These are phyloP conservation scores for Potamarius usumacintae DNA, from an alignment of 2,113 vertebrate genomes.

Conservation along the genomic window DNA sequence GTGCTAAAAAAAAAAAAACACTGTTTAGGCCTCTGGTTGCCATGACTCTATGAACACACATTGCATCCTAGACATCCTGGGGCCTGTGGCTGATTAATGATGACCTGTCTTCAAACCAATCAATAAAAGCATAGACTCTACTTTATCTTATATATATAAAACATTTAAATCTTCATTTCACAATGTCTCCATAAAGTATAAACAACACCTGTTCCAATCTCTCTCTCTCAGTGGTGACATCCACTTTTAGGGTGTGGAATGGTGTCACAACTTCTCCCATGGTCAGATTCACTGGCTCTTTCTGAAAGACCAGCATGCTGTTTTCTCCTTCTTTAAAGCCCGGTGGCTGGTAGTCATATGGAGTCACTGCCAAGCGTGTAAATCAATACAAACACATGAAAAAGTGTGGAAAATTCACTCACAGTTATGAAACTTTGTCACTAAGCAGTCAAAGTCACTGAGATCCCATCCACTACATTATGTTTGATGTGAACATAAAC, in stretches of 20 bases:
- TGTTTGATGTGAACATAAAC: background rate
- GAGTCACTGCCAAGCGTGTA: slow-evolving; percentile 66
- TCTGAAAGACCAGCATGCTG: slow-evolving; percentile 78
- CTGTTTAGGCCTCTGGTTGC: too few species aligned
- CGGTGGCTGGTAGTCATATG: slow-evolving; percentile 88
- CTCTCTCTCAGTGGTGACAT: slow-evolving; percentile 85
- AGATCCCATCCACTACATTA: background rate
- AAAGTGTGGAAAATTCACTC: background rate
- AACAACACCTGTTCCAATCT: slow-evolving; percentile 77
- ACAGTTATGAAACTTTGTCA: background rate
- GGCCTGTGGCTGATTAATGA: too few species aligned
- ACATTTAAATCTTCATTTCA: background rate
- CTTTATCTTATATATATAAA: too few species aligned
- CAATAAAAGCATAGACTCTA: too few species aligned
- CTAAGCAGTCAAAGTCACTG: background rate
- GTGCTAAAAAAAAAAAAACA: too few species aligned
- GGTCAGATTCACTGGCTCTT: slow-evolving; percentile 81
- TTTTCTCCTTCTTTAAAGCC: slow-evolving; percentile 85
- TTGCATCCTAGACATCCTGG: too few species aligned
- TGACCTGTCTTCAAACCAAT: too few species aligned
- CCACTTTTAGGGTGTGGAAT: slow-evolving; percentile 85
- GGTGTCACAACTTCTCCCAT: slow-evolving; percentile 88
- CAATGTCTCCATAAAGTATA: background rate
- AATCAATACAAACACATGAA: background rate
- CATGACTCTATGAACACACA: too few species aligned